Evolutionary conservation across 2,888 invertebrate species (phyloP).

Genomic region (Eustalomyia histrio): DNA sequence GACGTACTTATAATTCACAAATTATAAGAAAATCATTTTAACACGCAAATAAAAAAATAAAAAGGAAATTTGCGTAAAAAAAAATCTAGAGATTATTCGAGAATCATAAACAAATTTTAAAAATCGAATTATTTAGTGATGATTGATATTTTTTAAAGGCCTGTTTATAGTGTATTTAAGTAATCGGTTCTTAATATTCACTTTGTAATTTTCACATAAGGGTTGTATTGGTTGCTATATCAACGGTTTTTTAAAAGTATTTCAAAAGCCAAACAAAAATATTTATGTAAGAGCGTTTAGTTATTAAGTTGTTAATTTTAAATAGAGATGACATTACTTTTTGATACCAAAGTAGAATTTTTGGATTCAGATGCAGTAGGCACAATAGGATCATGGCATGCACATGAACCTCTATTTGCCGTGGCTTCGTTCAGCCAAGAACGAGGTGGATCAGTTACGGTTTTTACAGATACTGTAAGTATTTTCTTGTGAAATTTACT

Average conservation of each 20-base stretch:
- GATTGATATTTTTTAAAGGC: too few relatives aligned
- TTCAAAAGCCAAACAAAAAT: background rate
- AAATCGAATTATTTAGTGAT: too few relatives aligned
- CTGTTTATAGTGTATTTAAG: background rate
- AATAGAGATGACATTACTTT: conserved; percentile 87
- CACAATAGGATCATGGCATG: conserved; percentile 91
- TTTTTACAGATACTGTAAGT: conserved; percentile 91
- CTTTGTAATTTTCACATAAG: background rate
- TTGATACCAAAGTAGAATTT: conserved; percentile 90
- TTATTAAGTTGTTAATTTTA: background rate
- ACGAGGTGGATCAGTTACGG: conserved; percentile 91
- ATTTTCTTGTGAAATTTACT: background rate
- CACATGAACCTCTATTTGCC: conserved; percentile 88
- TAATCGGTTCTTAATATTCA: background rate
- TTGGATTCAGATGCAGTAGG: conserved; percentile 87
- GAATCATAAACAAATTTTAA: too few relatives aligned
- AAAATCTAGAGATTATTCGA: too few relatives aligned
- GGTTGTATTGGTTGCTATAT: conserved; percentile 55
- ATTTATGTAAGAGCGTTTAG: too few relatives aligned
- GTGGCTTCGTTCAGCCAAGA: conserved; percentile 93
- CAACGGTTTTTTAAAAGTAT: conserved; percentile 47
- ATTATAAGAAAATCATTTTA: too few relatives aligned
- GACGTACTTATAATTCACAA: too few relatives aligned
- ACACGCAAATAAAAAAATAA: too few relatives aligned
- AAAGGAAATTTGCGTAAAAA: too few relatives aligned